These are phyloP conservation scores for Pangasius larnaudii DNA, from an alignment of 2,797 vertebrate genomes.

Conservation along the genomic window DNA sequence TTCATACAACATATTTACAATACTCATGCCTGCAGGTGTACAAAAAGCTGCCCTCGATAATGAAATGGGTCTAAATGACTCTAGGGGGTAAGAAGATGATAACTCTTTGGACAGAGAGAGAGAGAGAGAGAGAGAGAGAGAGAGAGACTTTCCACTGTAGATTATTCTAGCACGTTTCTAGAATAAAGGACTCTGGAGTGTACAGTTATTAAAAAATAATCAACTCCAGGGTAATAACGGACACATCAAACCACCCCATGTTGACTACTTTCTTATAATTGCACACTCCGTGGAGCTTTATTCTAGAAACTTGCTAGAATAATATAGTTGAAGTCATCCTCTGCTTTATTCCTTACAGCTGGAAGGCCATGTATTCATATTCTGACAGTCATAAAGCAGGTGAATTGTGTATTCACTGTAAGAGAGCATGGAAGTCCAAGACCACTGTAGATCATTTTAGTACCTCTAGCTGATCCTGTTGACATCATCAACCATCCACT, in stretches of 20 bases:
- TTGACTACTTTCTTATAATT: neutral
- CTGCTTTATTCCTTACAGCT: neutral
- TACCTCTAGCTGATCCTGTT: neutral
- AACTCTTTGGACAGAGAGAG: neutral
- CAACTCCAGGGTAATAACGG: neutral
- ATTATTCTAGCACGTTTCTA: neutral
- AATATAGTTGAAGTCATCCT: neutral
- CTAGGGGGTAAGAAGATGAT: neutral
- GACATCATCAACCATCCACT: neutral
- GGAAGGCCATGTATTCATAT: neutral
- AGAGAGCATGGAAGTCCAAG: neutral
- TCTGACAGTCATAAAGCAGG: neutral
- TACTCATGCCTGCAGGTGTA: neutral
- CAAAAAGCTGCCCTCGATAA: neutral
- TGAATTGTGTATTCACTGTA: neutral
- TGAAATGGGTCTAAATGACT: neutral
- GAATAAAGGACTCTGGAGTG: neutral
- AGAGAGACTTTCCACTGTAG: neutral
- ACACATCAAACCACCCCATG: neutral
- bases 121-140: neutral
- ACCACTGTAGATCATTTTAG: neutral
- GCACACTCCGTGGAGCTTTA: neutral
- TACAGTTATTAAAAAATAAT: conserved; percentile 19
- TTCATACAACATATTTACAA: neutral
- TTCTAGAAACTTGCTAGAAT: neutral